These are phyloP conservation scores for Minunthozetes semirufus DNA, from an alignment of 2,888 invertebrate genomes.

Conservation along the genomic window DNA sequence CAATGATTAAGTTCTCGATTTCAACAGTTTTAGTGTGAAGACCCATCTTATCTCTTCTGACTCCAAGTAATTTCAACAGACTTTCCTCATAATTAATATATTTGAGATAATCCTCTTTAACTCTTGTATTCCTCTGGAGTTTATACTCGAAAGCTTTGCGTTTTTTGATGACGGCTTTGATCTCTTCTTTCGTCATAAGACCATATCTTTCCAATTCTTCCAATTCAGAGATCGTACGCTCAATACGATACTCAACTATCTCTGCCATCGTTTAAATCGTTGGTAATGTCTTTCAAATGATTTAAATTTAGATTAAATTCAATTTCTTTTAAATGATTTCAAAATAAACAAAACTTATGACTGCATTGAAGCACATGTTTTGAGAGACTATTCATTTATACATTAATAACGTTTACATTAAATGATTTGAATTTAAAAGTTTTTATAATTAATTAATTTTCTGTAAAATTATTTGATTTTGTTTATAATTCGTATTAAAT, in stretches of 20 bases:
- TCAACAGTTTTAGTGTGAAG: constrained; percentile 59
- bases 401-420: too few species aligned
- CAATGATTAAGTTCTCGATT: constrained; percentile 62
- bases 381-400: too few species aligned
- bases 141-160: constrained; percentile 66
- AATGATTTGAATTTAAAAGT: too few species aligned
- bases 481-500: not conserved
- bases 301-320: not conserved
- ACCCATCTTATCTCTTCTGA: constrained; percentile 55
- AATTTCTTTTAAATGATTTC: too few species aligned
- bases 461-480: not conserved
- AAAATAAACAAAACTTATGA: too few species aligned
- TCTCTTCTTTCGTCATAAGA: constrained; percentile 62
- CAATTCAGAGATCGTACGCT: constrained; percentile 70
- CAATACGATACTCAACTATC: constrained; percentile 67
- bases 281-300: not conserved
- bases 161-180: constrained; percentile 60
- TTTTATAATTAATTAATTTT: not conserved
- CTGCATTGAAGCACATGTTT: too few species aligned
- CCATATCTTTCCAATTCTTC: constrained; percentile 68
- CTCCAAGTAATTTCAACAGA: constrained; percentile 59
- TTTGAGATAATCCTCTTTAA: constrained; percentile 62
- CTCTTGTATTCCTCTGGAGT: constrained; percentile 61
- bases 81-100: constrained; percentile 63
- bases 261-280: constrained; percentile 61